A percentile compares a stretch with the other conserved stretches of the same genome.
Evolutionary conservation across 2,888 invertebrate genomes (phyloP).

Genomic region (Cantharis lateralis): DNA sequence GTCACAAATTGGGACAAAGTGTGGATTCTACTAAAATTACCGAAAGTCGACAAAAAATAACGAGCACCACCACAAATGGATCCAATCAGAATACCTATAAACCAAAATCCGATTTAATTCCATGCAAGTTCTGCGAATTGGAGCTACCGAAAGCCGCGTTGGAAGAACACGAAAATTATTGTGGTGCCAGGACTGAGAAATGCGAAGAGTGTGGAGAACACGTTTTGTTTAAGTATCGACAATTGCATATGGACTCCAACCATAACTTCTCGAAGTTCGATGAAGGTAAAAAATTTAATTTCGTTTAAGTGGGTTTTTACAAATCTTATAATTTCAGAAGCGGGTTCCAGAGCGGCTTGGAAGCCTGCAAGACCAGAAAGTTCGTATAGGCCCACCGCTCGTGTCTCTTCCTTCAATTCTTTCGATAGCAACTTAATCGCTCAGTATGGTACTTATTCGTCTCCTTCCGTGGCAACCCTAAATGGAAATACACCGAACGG

Average conservation of each 20-base stretch:
- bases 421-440: background rate
- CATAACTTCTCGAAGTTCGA: conserved; percentile 68
- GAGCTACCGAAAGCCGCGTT: conserved; percentile 65
- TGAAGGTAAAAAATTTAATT: conserved; percentile 57
- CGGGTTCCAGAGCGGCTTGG: background rate
- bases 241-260: conserved; percentile 66
- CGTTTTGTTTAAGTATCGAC: conserved; percentile 71
- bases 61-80: background rate
- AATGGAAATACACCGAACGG: conserved; percentile 49
- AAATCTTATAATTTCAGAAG: background rate
- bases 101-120: conserved; percentile 48
- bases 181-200: conserved; percentile 72
- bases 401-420: background rate
- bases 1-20: conserved; percentile 3
- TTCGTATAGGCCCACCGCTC: background rate
- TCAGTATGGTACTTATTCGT: background rate
- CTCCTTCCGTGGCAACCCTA: conserved; percentile 1
- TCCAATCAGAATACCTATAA: background rate
- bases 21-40: background rate
- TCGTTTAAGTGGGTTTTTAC: background rate
- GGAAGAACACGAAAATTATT: conserved; percentile 69
- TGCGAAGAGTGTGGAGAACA: conserved; percentile 70
- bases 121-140: conserved; percentile 70
- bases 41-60: background rate
- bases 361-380: background rate